Evolutionary conservation across 2,888 invertebrate species (phyloP), one percentile per base, ranked within the genome.

Genomic region (Idaea aversata): DNA sequence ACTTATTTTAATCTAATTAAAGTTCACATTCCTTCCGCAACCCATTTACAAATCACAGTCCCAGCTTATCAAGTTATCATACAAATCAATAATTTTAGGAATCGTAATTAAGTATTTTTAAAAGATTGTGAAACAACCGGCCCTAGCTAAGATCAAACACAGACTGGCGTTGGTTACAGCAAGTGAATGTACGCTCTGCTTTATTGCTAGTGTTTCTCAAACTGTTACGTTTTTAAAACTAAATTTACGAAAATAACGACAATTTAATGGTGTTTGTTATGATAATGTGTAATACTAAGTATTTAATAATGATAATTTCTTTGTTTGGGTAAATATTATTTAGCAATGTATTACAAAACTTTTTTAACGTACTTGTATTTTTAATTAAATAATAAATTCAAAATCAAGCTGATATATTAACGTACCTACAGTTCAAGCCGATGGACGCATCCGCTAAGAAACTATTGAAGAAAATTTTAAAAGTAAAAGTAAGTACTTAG

Each of bases 141-240:
- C 61, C 85, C 72, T 74, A 70, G 65, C 73, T 79, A 71, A 73
- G 65, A 78, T 75, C 79, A 72, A 78, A 77, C 77, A 78, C 79
- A 75, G 84, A 88, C 82, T 84, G 83, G 79, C 77, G 77, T 71
- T 72, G 73, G 74, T 72, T 69, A 74, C 61, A 69, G 62, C 64
- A 67, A 74, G 82, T 85, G 84, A 85, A 85, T 84, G 84, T 82
- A 78, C 76, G 80, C 77, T 78, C 82, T 80, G 80, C 77, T 80
- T 76, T 72, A 70, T 67, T 65, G 72, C 72, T 77, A 80, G 72
- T 73, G 88, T 63, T 76, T 82, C 88, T 86, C 87, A 89, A 90
- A 83, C 81, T 82, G 63, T 71, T 57, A 16, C 65, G 34, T 70
- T 64, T 68, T 59, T 59, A 15, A 58, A 15, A 58, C 15, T n/a